A percentile compares a stretch with the other conserved stretches of the same genome.
These are phyloP conservation scores for Cettia cetti DNA, from an alignment of 2,113 vertebrate genomes.

Conservation along the genomic window DNA sequence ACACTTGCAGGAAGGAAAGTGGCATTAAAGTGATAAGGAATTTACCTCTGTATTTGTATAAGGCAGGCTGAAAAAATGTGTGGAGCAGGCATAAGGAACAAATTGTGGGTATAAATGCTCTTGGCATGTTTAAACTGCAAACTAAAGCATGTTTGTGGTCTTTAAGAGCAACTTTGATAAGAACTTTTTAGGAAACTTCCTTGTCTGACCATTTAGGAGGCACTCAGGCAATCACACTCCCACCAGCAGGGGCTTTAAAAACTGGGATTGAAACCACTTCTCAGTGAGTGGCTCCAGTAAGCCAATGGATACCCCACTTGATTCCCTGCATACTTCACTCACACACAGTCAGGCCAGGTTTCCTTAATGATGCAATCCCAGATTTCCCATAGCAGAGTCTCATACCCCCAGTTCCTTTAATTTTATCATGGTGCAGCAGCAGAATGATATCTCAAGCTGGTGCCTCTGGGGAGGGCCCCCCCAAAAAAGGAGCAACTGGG, in stretches of 20 bases:
- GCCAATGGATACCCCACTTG: background rate
- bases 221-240: background rate
- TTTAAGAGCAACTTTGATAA: background rate
- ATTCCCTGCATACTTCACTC: background rate
- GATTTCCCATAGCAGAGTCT: background rate
- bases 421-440: background rate
- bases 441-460: background rate
- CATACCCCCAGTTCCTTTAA: background rate
- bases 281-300: background rate
- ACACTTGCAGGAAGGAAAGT: background rate
- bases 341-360: background rate
- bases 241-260: background rate
- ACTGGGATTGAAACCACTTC: background rate
- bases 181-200: background rate
- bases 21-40: background rate
- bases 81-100: background rate
- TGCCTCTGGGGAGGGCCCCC: background rate
- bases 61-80: background rate
- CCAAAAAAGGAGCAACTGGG: background rate
- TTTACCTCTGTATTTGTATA: background rate
- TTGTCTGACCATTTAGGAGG: background rate
- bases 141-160: background rate
- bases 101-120: background rate
- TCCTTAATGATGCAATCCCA: accelerated
- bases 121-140: background rate